A percentile compares a stretch with the other conserved stretches of the same genome.
Evolutionary conservation across 2,888 invertebrate species (phyloP).

Genomic region (Plebejus melissa): DNA sequence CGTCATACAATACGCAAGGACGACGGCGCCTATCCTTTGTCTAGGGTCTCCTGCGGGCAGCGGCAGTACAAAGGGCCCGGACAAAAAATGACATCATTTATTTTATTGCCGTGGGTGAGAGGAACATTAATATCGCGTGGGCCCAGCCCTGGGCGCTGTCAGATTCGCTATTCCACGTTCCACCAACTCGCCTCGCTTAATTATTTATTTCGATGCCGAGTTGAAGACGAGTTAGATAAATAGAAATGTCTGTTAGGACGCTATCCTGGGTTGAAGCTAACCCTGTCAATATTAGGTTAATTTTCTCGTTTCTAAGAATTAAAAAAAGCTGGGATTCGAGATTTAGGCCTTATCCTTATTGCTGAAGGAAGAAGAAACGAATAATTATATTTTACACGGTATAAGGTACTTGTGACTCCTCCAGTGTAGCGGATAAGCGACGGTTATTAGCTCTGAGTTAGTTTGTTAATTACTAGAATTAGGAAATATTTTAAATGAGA

Average conservation of each 20-base stretch:
- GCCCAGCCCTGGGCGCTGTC: slow-evolving; percentile 70
- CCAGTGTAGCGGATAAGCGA: too few species aligned
- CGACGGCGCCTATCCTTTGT: slow-evolving; percentile 74
- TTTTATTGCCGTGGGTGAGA: slow-evolving; percentile 76
- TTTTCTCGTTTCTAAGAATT: too few species aligned
- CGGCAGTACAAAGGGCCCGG: slow-evolving; percentile 65
- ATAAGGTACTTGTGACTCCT: too few species aligned
- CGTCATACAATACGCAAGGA: slow-evolving; percentile 53
- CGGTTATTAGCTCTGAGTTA: background rate
- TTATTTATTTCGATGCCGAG: slow-evolving; percentile 30
- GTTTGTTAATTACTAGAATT: background rate
- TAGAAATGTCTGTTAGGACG: background rate
- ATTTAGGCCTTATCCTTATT: too few species aligned
- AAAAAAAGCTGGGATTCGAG: too few species aligned
- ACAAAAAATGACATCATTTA: slow-evolving; percentile 79
- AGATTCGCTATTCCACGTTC: slow-evolving; percentile 40
- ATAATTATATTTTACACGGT: too few species aligned
- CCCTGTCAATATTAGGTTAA: too few species aligned
- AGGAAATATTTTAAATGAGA: background rate
- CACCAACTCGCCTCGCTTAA: slow-evolving; percentile 40
- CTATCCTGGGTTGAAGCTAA: too few species aligned
- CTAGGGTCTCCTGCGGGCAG: slow-evolving; percentile 67
- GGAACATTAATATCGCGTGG: slow-evolving; percentile 71
- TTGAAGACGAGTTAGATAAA: slow-evolving; percentile 13
- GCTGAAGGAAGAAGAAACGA: too few species aligned